Evolutionary conservation across 1,140 invertebrate species (phyloP), one percentile per base, ranked within the genome.

Genomic region (Zelostemma sp.): DNA sequence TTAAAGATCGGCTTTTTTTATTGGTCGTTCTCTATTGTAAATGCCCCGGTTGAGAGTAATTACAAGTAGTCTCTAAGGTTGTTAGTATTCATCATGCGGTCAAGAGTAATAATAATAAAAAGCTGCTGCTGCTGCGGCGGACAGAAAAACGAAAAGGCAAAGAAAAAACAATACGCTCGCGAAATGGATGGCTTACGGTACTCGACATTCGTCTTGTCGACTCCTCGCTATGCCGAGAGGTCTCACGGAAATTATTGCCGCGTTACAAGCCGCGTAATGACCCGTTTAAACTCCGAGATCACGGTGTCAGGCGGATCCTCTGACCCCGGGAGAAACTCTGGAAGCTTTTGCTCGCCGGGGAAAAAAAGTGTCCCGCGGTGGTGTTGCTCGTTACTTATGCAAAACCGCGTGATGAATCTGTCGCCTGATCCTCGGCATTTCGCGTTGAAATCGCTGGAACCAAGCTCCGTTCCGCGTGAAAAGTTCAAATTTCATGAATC

Each of bases 201-300:
- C 62, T 68, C 62, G 65, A 66, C 70, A 73, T 73, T 68, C 61
- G 70, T 72, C 64, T 72, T 72, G 63, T 61, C 58, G 68, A 72
- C 65, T 69, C 62, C 59, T 57, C 47, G 41, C 60, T 58, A 58
- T 64, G 50, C 55, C 59, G 18, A 31, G 77, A 73, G 76, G 78
- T 80, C 76, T 65, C 58, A 67, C 65, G 58, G 70, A 66, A 80
- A 73, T 80, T 80, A 80, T 77, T 75, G 68, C 68, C 67, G 55
- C 74, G 62, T 77, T 79, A 75, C 75, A 72, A 65, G 55, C 69
- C 62, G 57, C 69, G 68, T 80, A 79, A 80, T 80, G 67, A 69
- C 66, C 68, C 65, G 63, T 70, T 72, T 75, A 69, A 65, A 69
- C 63, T 69, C 33, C 57, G 61, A 64, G 67, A 74, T 72, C 64